Conservation (phyloP, 2,888 invertebrate genomes). For the Blastobasis adustella region DNA sequence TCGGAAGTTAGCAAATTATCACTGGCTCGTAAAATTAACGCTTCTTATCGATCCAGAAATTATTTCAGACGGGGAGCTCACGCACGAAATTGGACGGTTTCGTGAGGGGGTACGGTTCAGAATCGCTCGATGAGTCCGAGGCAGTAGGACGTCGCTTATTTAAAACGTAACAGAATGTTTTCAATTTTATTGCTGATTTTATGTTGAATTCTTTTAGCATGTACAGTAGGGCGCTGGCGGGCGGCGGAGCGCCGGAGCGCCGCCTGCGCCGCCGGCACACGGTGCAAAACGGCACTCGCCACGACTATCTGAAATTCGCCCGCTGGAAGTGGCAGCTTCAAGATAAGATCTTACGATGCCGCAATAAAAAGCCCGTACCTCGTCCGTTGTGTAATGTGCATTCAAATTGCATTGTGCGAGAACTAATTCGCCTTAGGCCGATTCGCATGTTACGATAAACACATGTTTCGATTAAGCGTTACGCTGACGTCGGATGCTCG, state of each 20-base stretch:
- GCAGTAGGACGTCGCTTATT: conserved; percentile 58
- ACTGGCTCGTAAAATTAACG: conserved; percentile 74
- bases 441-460: conserved; percentile 73
- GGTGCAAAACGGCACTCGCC: conserved; percentile 42
- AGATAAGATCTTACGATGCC: conserved; percentile 75
- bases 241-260: conserved; percentile 37
- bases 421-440: conserved; percentile 74
- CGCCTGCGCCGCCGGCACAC: conserved; percentile 39
- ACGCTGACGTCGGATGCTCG: conserved; percentile 43
- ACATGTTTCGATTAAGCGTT: conserved; percentile 69
- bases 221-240: conserved; percentile 37
- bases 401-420: conserved; percentile 76
- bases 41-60: conserved; percentile 71
- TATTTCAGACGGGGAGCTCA: conserved; percentile 43
- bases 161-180: conserved; percentile 74
- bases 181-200: conserved; percentile 74
- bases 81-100: conserved; percentile 47
- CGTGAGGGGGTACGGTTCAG: conserved; percentile 41
- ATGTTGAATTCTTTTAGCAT: conserved; percentile 71
- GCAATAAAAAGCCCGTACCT: conserved; percentile 74
- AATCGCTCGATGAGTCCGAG: conserved; percentile 34
- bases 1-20: conserved; percentile 76
- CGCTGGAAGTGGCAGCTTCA: conserved; percentile 73
- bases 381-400: conserved; percentile 75
- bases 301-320: conserved; percentile 69